A percentile compares a stretch with the other conserved stretches of the same genome.
Conservation (phyloP, 1,140 invertebrate species). For the Dreissena polymorpha region DNA sequence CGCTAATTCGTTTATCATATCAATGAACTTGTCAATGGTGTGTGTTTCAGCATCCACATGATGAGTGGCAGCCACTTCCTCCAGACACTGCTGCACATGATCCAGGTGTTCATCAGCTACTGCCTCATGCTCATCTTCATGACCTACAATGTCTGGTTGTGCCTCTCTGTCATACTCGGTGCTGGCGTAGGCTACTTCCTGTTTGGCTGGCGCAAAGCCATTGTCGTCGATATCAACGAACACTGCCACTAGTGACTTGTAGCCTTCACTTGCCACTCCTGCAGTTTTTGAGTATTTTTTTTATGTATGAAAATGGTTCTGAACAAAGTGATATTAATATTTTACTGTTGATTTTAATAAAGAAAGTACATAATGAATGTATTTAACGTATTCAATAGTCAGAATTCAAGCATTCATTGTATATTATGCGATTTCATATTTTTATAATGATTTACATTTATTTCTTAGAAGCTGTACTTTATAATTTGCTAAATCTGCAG, state of each 20-base stretch:
- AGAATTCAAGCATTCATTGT: too few species aligned
- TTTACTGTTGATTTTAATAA: too few species aligned
- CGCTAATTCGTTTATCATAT: too few species aligned
- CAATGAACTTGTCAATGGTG: neutral
- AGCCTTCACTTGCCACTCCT: neutral
- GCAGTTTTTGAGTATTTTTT: too few species aligned
- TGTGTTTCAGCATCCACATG: conserved; percentile 66
- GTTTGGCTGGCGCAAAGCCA: conserved; percentile 95
- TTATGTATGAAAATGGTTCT: too few species aligned
- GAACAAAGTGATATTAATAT: too few species aligned
- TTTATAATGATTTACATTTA: too few species aligned
- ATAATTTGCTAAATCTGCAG: too few species aligned
- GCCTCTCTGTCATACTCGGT: conserved; percentile 93
- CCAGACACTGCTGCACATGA: conserved; percentile 93
- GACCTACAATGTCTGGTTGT: conserved; percentile 98
- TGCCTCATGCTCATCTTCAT: conserved; percentile 99
- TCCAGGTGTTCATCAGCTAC: conserved; percentile 95
- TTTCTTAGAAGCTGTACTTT: too few species aligned
- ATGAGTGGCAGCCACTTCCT: conserved; percentile 84
- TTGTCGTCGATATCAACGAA: conserved; percentile 95
- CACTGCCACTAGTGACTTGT: conserved; percentile 89
- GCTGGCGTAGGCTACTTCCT: conserved; percentile 94
- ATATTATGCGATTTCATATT: too few species aligned
- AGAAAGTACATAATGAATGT: too few species aligned
- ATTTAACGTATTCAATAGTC: too few species aligned